Base-by-base conservation (phyloP, 2,888 invertebrate species). In the Phaedon cochleariae region DNA sequence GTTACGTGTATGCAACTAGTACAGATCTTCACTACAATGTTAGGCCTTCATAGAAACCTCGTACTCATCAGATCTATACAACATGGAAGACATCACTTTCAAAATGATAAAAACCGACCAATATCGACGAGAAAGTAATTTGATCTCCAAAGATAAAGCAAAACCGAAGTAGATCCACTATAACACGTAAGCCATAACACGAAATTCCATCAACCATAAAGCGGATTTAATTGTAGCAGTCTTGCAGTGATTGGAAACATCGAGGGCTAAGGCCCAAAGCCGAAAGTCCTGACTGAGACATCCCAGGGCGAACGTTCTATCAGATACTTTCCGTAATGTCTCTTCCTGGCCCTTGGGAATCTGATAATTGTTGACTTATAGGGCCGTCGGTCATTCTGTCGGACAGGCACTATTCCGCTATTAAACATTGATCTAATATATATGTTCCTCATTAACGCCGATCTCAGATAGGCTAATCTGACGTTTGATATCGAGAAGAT, bases 361-460 rank as follows among this genome's bases (percentile, higher is more conserved):
- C 75, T 76, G 79, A 80, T 81, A 81, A 82, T 81, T 81, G 80
- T 81, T 81, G 81, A 81, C 81, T 80, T 81, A 80, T 80, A 64
- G 77, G 75, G 76, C 78, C 77, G 80, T 80, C 81, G 79, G 77
- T 77, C 79, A 75, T 72, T 79, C 76, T 76, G 79, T 79, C 78
- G 72, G 70, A 66, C 69, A 72, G 73, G 72, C 73, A 70, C 72
- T 64, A 62, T 59, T 34, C 64, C 58, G 59, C 75, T 73, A 75
- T 77, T 77, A 76, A 77, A 73, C 74, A 69, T 74, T 75, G 74
- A 75, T 77, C 75, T 74, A 74, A 75, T 76, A 74, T 73, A 72
- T 75, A 75, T 74, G 73, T 73, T 68, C 68, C 71, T 77, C 74
- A 76, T 76, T 76, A 77, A 73, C 73, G 69, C 59, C 15, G 59